Base-by-base conservation (phyloP, 2,888 invertebrate genomes). In the Platycnemis pennipes region DNA sequence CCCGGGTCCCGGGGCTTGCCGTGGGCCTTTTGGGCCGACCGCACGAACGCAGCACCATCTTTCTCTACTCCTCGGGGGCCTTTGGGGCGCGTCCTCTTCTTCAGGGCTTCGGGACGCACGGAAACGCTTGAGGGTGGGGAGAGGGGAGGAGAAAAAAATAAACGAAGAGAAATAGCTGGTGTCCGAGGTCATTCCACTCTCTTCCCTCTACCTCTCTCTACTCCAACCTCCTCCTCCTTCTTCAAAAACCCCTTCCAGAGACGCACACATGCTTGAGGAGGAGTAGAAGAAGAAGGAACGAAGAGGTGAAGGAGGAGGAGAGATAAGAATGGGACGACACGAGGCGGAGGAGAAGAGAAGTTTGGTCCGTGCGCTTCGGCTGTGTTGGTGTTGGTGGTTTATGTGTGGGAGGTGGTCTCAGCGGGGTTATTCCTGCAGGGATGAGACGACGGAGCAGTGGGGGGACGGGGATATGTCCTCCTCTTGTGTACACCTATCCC, bases 161-260 rank as follows among this genome's bases (percentile, higher is more conserved):
- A 19, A 11, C 3, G 77, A 77, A 77, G 77, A 77, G 37, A 77
- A 77, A 77, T 77, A 91, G 63, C 63, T 42, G 56, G 44, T 49
- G 63, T 44, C 56, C 91, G 91, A 91, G 91, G 91, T 91, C 91
- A 91, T 91, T 91, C 77, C 91, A 91, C 91, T 56, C 91, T 69
- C 22, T 16, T 22, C 7, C 46, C n/a, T 46, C 46, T n/a, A 16
- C 31, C 31, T 7, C 69, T 37, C 13, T 77, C 77, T 77, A 16
- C 77, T 22, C 31, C 37, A 77, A 37, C 77, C 77, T 13, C 77
- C 19, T 49, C 49, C 7, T n/a, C 37, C 77, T 31, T 63, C 63
- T n/a, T 26, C 63, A 26, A 63, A n/a, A 63, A 77, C 77, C 37
- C 77, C 26, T 63, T 26, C 63, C 56, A 8, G 19, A 16, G 22